phyloP scores from a whole-genome alignment of 2,113 vertebrate genomes.

The Amblyopsis rosae region DNA sequence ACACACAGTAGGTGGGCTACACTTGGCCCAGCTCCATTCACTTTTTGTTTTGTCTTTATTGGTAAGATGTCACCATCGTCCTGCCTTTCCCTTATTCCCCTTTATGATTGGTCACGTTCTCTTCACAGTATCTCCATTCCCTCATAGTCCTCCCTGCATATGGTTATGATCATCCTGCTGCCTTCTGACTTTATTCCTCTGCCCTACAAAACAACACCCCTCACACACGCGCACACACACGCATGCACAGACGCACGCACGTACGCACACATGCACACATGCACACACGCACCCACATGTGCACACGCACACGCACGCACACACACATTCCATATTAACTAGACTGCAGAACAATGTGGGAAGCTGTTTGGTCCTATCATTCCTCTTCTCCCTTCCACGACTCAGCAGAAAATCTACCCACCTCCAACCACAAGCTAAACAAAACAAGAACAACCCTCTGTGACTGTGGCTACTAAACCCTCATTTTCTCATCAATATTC shows the following conservation, averaged over 20 bases:
- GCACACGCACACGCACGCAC: too few species aligned
- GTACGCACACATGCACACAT: too few species aligned
- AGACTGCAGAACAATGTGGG: constrained; percentile 55
- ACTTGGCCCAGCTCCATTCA: constrained; percentile 14
- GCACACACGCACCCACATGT: too few species aligned
- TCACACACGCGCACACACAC: constrained; percentile 5
- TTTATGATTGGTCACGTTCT: constrained; percentile 28
- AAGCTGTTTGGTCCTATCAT: constrained; percentile 57
- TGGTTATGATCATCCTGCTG: constrained; percentile 76
- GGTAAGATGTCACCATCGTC: constrained; percentile 7
- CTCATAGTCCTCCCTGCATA: constrained; percentile 69
- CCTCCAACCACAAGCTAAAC: constrained; percentile 50
- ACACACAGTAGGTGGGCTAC: constrained; percentile 26
- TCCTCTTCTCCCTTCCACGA: constrained; percentile 53
- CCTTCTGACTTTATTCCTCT: constrained; percentile 63
- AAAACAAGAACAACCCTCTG: constrained; percentile 46
- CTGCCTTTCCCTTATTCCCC: constrained; percentile 8
- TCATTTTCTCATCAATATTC: constrained; percentile 20
- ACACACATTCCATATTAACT: constrained; percentile 53
- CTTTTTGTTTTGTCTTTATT: not conserved
- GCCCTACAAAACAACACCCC: constrained; percentile 55
- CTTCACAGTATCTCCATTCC: constrained; percentile 33
- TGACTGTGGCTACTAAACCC: constrained; percentile 32
- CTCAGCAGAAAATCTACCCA: constrained; percentile 67
- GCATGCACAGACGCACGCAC: too few species aligned